Evolutionary conservation across 2,888 invertebrate genomes (phyloP).

Genomic region (Drosophila maculinotata): DNA sequence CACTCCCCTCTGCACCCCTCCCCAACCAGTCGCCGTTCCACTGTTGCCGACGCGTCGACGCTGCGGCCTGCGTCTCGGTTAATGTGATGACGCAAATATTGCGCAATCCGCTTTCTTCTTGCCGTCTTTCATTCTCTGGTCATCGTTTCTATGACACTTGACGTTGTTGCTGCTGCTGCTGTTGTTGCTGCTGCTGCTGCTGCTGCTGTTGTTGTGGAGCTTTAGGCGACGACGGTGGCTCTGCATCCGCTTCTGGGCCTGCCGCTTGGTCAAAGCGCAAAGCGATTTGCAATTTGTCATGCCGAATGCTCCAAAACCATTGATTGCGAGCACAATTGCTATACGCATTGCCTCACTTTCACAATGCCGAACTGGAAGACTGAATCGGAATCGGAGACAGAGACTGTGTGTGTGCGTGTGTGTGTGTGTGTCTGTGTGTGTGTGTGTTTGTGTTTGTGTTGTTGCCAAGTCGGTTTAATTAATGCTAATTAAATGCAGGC

Average conservation of each 20-base stretch:
- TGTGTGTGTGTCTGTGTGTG: too few relatives aligned
- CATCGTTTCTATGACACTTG: constrained; percentile 49
- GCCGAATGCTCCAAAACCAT: constrained; percentile 57
- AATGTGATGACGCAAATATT: constrained; percentile 65
- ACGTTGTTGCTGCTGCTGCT: constrained; percentile 23
- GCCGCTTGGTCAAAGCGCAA: constrained; percentile 20
- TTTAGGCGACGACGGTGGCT: constrained; percentile 14
- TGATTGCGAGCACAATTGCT: constrained; percentile 58
- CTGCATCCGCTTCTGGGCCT: constrained; percentile 40
- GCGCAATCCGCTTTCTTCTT: constrained; percentile 71
- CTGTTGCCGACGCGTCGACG: not conserved
- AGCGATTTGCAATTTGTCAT: constrained; percentile 59
- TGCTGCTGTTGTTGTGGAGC: not conserved
- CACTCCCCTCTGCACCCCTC: constrained; percentile 4
- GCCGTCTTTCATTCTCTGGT: constrained; percentile 62
- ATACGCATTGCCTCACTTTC: constrained; percentile 47
- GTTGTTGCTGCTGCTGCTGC: constrained; percentile 13
- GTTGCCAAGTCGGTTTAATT: constrained; percentile 47
- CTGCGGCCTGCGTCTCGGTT: constrained; percentile 34
- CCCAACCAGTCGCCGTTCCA: not conserved
- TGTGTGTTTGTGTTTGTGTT: constrained; percentile 11
- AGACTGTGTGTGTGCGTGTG: too few relatives aligned
- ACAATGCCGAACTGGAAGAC: constrained; percentile 22
- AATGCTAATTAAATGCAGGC: constrained; percentile 75
- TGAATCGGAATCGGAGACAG: not conserved